A percentile compares a stretch with the other conserved stretches of the same genome.
Conservation (phyloP, 2,113 vertebrate species). For the Lipotes vexillifer region DNA sequence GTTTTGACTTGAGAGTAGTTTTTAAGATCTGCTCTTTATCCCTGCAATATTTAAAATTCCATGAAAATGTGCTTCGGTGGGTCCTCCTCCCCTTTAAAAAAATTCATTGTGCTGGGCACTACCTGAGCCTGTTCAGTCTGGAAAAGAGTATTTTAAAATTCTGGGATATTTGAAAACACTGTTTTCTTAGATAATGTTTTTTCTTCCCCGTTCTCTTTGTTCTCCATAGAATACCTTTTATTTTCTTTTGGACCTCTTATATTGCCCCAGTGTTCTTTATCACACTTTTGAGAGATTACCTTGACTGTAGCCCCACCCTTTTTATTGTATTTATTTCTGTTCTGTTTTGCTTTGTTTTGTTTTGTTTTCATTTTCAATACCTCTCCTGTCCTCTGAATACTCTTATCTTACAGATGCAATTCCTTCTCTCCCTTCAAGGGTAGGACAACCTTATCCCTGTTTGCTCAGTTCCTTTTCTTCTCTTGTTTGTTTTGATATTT, state of each 20-base stretch:
- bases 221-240: background rate
- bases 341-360: background rate
- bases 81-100: background rate
- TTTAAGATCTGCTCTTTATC: background rate
- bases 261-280: background rate
- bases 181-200: background rate
- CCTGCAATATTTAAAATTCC: background rate
- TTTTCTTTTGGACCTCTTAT: background rate
- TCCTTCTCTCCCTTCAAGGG: background rate
- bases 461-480: background rate
- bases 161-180: background rate
- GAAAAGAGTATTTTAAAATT: background rate
- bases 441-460: background rate
- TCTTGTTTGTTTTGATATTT: background rate
- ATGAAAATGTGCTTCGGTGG: background rate
- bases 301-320: background rate
- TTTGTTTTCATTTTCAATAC: background rate
- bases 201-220: background rate
- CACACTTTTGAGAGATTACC: background rate
- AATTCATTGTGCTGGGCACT: background rate
- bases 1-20: background rate
- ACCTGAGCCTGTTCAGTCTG: background rate
- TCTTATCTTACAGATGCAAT: background rate
- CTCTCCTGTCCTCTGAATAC: background rate
- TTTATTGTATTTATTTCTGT: background rate